Evolutionary conservation across 2,888 invertebrate genomes (phyloP).

Genomic region (Pedicia rivosa): DNA sequence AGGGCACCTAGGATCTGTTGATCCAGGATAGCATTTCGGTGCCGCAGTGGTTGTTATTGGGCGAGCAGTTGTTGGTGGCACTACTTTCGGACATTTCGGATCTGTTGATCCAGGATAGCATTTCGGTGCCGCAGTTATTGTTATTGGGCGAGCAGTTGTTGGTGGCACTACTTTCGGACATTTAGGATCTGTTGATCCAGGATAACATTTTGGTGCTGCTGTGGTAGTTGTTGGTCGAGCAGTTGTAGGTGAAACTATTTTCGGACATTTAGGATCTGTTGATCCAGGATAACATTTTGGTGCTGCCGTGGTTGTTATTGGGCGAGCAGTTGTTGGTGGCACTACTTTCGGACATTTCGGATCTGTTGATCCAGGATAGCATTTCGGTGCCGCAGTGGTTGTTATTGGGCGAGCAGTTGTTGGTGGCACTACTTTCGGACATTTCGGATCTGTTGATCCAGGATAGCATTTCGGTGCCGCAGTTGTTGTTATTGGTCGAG

Average conservation of each 20-base stretch:
- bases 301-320: neutral
- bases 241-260: slow-evolving; percentile 5
- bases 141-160: slow-evolving; percentile 19
- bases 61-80: slow-evolving; percentile 15
- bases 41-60: slow-evolving; percentile 14
- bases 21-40: slow-evolving; percentile 26
- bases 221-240: slow-evolving; percentile 16
- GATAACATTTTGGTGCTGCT: slow-evolving; percentile 16
- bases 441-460: slow-evolving; percentile 20
- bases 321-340: slow-evolving; percentile 11
- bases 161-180: slow-evolving; percentile 14
- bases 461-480: slow-evolving; percentile 32
- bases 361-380: slow-evolving; percentile 25
- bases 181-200: slow-evolving; percentile 15
- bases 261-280: slow-evolving; percentile 13
- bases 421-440: slow-evolving; percentile 11
- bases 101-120: slow-evolving; percentile 25
- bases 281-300: slow-evolving; percentile 16
- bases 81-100: slow-evolving; percentile 24
- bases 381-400: slow-evolving; percentile 7
- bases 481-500: slow-evolving; percentile 18
- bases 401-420: neutral
- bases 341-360: slow-evolving; percentile 18
- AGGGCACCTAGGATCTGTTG: slow-evolving; percentile 22
- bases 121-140: slow-evolving; percentile 14